Evolutionary conservation across 2,113 vertebrate genomes (phyloP).

Genomic region (Trogon surrucura): DNA sequence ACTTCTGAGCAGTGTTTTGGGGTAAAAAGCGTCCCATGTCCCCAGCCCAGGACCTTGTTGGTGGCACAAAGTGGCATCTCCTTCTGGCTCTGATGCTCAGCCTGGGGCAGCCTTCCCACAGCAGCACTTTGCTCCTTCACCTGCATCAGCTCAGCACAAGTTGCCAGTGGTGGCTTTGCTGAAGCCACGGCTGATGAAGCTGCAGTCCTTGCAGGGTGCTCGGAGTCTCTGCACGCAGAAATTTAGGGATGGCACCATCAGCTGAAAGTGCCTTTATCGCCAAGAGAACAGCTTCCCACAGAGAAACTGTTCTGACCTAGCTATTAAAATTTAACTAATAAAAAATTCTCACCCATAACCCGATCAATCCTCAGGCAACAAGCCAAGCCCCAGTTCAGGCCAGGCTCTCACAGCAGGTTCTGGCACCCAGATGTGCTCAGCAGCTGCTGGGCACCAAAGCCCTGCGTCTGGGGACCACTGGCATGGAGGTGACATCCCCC

Average conservation of each 20-base stretch:
- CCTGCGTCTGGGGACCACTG: rapidly evolving
- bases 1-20: neutral
- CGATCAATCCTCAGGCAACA: neutral
- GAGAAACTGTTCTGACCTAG: neutral
- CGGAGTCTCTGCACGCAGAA: rapidly evolving
- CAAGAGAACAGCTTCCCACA: neutral
- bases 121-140: neutral
- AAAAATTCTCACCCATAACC: neutral
- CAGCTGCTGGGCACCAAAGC: neutral
- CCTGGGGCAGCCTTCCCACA: neutral
- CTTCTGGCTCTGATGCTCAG: neutral
- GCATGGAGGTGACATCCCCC: neutral
- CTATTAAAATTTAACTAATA: neutral
- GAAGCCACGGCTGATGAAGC: neutral
- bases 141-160: neutral
- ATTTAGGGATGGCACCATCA: neutral
- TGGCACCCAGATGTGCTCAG: neutral
- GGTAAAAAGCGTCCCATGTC: neutral
- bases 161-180: neutral
- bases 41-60: neutral
- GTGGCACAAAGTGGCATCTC: neutral
- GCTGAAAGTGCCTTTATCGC: neutral
- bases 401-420: neutral
- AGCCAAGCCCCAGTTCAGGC: neutral
- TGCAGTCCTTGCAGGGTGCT: neutral